Evolutionary conservation across 1,140 invertebrate genomes (phyloP), one percentile per base, ranked within the genome.

Genomic region (Pomacea maculata): DNA sequence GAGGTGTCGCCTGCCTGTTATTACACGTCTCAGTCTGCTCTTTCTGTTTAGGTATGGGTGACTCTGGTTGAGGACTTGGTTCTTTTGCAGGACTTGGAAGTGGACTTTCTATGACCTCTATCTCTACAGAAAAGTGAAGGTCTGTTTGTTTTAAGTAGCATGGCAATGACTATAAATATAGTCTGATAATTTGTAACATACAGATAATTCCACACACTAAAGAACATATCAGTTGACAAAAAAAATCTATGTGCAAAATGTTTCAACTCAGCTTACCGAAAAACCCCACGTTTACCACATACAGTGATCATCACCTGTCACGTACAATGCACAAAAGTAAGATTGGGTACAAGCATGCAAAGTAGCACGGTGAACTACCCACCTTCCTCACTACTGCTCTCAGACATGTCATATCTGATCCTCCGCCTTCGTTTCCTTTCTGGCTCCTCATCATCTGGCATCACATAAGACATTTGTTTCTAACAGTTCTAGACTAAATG

Each of bases 381-480:
- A 85, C 85, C 87, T 77, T 89, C 88, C 45, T 86, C 86, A 84
- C 84, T 85, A 71, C 85, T 86, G 73, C 85, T 87, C 70, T 87
- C 86, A 82, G 85, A 87, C 29, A 88, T 68, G 55, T 86, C 87
- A 65, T 84, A 80, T 70, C 83, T 83, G 6, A 87, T 88, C 75
- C 87, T 79, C 68, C 85, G 78, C 68, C 87, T 79, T 64, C 86
- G 84, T 54, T 85, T 85, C 64, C 78, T 79, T n/a, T 76, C 70
- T 1, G 82, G 85, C 52, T 81, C 74, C 17, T 86, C 86, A 71
- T 89, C 74, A 83, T 83, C 80, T 79, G 64, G 71, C 15, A 79
- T 57, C 25, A 76, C 65, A 63, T 77, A 14, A 75, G 55, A 63
- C 19, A 14, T n/a, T 45, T 45, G 34, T 45, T 45, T 45, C 0